These are phyloP conservation scores for Cryptomyrus ogoouensis DNA, from an alignment of 2,113 vertebrate genomes.

Conservation along the genomic window DNA sequence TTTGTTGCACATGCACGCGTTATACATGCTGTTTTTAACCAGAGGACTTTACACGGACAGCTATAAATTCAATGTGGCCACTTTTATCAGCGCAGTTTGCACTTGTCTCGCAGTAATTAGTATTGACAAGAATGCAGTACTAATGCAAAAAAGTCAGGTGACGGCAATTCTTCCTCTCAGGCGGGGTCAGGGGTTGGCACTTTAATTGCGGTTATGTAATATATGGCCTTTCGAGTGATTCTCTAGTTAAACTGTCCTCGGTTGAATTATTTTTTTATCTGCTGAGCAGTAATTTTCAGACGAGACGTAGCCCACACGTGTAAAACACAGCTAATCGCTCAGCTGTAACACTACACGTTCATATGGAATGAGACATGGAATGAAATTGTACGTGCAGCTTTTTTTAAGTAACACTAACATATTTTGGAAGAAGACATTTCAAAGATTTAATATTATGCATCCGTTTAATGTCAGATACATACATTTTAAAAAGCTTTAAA, in stretches of 20 bases:
- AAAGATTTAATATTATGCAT: neutral
- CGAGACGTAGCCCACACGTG: neutral
- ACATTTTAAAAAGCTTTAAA: neutral
- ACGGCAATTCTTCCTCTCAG: slow-evolving; percentile 55
- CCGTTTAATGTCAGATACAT: neutral
- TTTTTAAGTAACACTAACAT: neutral
- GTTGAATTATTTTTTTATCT: slow-evolving; percentile 24
- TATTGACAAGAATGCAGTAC: slow-evolving; percentile 38
- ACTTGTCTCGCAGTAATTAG: slow-evolving; percentile 28
- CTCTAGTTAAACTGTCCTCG: slow-evolving; percentile 34
- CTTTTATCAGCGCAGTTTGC: slow-evolving; percentile 25
- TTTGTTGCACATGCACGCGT: slow-evolving; percentile 31
- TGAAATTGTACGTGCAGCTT: neutral
- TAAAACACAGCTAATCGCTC: neutral
- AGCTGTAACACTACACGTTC: neutral
- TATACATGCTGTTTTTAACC: slow-evolving; percentile 45
- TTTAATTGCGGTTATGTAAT: slow-evolving; percentile 62
- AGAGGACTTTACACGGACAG: slow-evolving; percentile 39
- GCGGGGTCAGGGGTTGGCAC: slow-evolving; percentile 73
- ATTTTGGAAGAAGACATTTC: neutral
- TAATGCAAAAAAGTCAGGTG: slow-evolving; percentile 59
- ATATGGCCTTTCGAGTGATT: slow-evolving; percentile 58
- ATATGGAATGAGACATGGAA: neutral
- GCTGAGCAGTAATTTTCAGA: neutral
- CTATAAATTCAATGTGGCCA: slow-evolving; percentile 39